Base-by-base conservation (phyloP, 2,888 invertebrate species). In the Heliothis peltigera region DNA sequence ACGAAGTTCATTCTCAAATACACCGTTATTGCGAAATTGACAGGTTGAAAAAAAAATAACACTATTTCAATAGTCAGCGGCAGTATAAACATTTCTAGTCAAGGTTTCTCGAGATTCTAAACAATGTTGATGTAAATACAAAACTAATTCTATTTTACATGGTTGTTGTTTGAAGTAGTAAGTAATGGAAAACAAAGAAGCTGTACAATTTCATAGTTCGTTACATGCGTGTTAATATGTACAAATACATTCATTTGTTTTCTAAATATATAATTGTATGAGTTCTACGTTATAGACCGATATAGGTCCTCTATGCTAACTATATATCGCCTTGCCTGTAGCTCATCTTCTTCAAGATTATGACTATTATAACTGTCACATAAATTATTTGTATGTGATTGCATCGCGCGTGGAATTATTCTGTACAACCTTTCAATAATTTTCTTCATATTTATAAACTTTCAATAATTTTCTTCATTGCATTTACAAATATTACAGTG, bases 11-110 rank as follows among this genome's bases (percentile, higher is more conserved):
- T 69, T 60, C 42, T 47, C 19, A 49, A 51, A 62, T 19, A 42
- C 22, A 64, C 75, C 75, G 68, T 73, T 77, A 63, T 62, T 58
- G 43, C 43, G 7, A 64, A 64, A 64, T 39, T 48, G 28, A 7
- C 35, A 60, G 47, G 32, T 53, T 4, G 7, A 60, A 58, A 53
- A 52, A 66, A 61, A 10, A 18, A 53, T 2, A 55, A 56, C 52
- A 43, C 17, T 25, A 32, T 15, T 39, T 17, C 22, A 15, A 12
- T 5, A 42, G n/a, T 19, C 42, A 39, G 21, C 35, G n/a, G 60
- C 32, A 52, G 54, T 12, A 49, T 53, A 56, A 72, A 72, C 46
- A 39, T 59, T 52, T 68, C 22, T 35, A 66, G 35, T 47, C 49
- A 52, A 62, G 63, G 39, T 56, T 53, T 56, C 39, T 56, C n/a